Percentiles rank a stretch among this genome's conserved stretches.
phyloP scores from a whole-genome alignment of 2,113 vertebrate species.

The Cranoglanis bouderius region DNA sequence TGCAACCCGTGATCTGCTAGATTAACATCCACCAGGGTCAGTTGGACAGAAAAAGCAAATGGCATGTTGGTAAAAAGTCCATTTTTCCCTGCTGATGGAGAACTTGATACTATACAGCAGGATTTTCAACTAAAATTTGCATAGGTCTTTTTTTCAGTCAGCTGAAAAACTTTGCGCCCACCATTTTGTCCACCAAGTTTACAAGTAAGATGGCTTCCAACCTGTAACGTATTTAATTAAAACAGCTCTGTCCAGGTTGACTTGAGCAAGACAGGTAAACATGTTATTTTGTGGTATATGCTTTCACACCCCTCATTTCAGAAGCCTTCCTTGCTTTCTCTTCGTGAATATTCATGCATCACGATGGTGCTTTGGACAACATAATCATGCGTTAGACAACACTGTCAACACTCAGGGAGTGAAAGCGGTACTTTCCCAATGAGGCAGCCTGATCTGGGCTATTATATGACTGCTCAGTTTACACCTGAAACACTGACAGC shows the following conservation, averaged over 20 bases:
- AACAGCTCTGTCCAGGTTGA: neutral
- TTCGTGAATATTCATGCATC: slow-evolving; percentile 62
- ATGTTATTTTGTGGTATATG: neutral
- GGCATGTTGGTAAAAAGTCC: slow-evolving; percentile 3
- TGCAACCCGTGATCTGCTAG: neutral
- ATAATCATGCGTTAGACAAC: slow-evolving; percentile 59
- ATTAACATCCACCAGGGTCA: slow-evolving; percentile 24
- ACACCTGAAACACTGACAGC: slow-evolving; percentile 61
- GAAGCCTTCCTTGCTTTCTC: slow-evolving; percentile 52
- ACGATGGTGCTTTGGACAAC: slow-evolving; percentile 59
- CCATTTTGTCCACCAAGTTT: neutral
- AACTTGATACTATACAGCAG: neutral
- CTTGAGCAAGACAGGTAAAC: neutral
- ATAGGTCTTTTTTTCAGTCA: neutral
- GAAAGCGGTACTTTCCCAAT: slow-evolving; percentile 47
- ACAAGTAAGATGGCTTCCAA: neutral
- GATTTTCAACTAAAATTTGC: neutral
- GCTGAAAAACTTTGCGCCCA: neutral
- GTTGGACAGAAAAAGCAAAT: slow-evolving; percentile 24
- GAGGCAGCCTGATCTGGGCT: slow-evolving; percentile 37
- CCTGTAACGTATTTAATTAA: neutral
- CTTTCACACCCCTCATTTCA: neutral
- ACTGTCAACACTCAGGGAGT: slow-evolving; percentile 59
- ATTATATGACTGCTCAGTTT: slow-evolving; percentile 57
- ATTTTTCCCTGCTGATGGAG: neutral